Evolutionary conservation across 2,797 vertebrate species (phyloP).

Genomic region (Synaphobranchus kaupii): DNA sequence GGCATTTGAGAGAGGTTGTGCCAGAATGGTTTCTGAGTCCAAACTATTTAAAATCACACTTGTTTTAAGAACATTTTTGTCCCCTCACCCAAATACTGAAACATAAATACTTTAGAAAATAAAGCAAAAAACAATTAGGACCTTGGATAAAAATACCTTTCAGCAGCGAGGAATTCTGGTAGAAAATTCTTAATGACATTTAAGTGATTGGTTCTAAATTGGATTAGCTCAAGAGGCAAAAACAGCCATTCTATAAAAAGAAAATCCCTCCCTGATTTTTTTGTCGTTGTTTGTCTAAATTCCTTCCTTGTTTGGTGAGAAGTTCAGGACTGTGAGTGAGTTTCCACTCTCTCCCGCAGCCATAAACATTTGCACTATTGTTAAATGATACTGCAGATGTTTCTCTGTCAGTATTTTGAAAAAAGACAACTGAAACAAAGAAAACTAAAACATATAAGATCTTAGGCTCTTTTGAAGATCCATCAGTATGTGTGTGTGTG

Average conservation of each 20-base stretch:
- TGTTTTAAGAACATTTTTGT: neutral
- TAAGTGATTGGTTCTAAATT: slow-evolving; percentile 13
- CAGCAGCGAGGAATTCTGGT: slow-evolving; percentile 10
- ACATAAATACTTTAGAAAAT: neutral
- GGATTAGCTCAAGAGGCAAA: slow-evolving; percentile 3
- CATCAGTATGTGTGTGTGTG: neutral
- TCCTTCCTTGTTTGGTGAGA: neutral
- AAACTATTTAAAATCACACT: neutral
- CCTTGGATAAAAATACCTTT: neutral
- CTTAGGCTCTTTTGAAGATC: neutral
- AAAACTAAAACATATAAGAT: neutral
- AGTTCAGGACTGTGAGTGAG: neutral
- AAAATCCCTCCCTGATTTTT: neutral
- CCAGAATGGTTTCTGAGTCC: neutral
- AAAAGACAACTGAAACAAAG: neutral
- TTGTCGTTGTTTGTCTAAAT: neutral
- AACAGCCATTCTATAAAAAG: neutral
- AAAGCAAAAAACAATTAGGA: slow-evolving; percentile 2
- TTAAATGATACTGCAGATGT: neutral
- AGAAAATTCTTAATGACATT: slow-evolving; percentile 7
- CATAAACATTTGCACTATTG: neutral
- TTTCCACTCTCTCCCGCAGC: neutral
- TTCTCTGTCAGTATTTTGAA: neutral
- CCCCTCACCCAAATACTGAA: neutral
- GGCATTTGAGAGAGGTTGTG: neutral